Evolutionary conservation across 1,140 invertebrate species (phyloP).

Genomic region (Parapsyche elsis): DNA sequence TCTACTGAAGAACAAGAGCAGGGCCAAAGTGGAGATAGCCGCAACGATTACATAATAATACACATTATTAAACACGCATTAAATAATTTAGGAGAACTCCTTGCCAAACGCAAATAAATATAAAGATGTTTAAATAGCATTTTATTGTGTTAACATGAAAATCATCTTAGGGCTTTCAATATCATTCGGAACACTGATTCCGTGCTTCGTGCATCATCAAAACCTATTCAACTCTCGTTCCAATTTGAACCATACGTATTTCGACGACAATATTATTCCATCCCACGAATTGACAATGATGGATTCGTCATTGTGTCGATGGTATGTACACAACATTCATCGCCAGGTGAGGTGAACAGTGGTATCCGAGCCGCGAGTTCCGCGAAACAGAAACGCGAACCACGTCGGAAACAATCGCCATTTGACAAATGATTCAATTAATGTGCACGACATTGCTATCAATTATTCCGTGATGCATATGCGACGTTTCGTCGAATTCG

Average conservation of each 20-base stretch:
- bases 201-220: neutral
- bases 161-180: too few species aligned
- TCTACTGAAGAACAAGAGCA: too few species aligned
- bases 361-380: constrained; percentile 35
- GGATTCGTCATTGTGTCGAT: constrained; percentile 31
- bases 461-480: neutral
- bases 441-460: neutral
- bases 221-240: neutral
- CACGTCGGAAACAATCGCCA: constrained; percentile 21
- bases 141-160: too few species aligned
- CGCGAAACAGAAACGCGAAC: neutral
- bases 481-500: neutral
- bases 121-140: too few species aligned
- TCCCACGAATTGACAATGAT: constrained; percentile 26
- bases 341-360: constrained; percentile 26
- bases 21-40: too few species aligned
- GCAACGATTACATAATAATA: too few species aligned
- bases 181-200: too few species aligned
- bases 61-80: too few species aligned
- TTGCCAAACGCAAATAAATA: too few species aligned
- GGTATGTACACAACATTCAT: neutral
- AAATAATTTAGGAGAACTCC: too few species aligned
- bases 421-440: constrained; percentile 8
- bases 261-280: neutral
- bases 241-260: neutral